Evolutionary conservation across 2,888 invertebrate genomes (phyloP).

Genomic region (Steromphala cineraria): DNA sequence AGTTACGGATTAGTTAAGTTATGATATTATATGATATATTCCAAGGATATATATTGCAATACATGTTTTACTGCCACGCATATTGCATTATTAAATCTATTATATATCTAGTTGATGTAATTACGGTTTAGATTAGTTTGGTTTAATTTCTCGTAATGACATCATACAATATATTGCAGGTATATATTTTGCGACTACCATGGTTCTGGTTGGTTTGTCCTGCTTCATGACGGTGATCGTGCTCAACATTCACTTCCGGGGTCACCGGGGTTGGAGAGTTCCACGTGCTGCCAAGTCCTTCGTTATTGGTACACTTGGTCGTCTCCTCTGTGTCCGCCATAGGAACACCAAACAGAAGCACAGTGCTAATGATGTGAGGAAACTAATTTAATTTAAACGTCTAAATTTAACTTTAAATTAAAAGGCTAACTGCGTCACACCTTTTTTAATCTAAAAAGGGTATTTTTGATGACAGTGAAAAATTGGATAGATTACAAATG

Average conservation of each 20-base stretch:
- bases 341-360: background rate
- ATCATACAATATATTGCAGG: conserved; percentile 40
- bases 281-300: background rate
- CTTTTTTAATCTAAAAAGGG: too few species aligned
- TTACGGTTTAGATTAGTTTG: too few species aligned
- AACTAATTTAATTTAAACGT: too few species aligned
- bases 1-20: too few species aligned
- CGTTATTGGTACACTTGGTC: conserved; percentile 2
- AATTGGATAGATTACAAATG: too few species aligned
- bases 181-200: conserved; percentile 39
- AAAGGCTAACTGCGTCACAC: background rate
- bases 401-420: background rate
- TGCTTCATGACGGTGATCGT: conserved; percentile 44
- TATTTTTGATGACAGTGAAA: too few species aligned
- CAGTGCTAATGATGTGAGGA: background rate
- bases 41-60: too few species aligned
- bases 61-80: too few species aligned
- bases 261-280: conserved; percentile 19
- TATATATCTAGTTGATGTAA: too few species aligned
- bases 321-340: conserved; percentile 12
- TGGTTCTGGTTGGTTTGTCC: conserved; percentile 43
- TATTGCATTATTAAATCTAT: too few species aligned
- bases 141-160: too few species aligned
- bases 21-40: too few species aligned
- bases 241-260: conserved; percentile 44